Evolutionary conservation across 2,888 invertebrate species (phyloP).

Genomic region (Panorpa germanica): DNA sequence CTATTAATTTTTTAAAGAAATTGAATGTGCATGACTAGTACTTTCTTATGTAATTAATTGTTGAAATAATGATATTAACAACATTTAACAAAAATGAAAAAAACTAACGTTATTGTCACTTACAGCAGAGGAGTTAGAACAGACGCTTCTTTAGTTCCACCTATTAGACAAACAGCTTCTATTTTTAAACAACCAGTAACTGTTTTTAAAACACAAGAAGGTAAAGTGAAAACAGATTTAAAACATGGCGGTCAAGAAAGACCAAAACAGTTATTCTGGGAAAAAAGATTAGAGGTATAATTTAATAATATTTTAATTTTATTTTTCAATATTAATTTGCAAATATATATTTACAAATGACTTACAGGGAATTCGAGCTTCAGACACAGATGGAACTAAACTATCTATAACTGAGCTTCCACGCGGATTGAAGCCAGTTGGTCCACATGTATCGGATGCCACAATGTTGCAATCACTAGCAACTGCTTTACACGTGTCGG

Average conservation of each 20-base stretch:
- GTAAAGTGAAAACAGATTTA: conserved; percentile 73
- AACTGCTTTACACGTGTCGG: conserved; percentile 82
- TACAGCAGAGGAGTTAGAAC: conserved; percentile 57
- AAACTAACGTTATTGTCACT: too few species aligned
- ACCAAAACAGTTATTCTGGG: conserved; percentile 75
- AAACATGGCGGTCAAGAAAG: conserved; percentile 87
- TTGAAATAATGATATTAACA: too few species aligned
- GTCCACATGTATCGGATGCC: conserved; percentile 72
- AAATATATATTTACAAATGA: conserved; percentile 5
- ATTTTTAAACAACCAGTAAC: conserved; percentile 99
- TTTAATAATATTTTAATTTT: conserved; percentile 4
- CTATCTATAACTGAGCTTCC: conserved; percentile 74
- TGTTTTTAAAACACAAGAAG: conserved; percentile 79
- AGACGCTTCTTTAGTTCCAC: conserved; percentile 81
- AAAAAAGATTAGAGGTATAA: conserved; percentile 37
- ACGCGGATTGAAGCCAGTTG: conserved; percentile 60
- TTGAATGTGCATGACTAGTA: too few species aligned
- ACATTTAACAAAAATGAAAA: conserved; percentile 11
- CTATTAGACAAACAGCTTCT: conserved; percentile 92
- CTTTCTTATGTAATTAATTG: too few species aligned
- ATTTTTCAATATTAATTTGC: conserved; percentile 13
- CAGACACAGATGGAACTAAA: conserved; percentile 68
- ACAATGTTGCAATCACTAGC: conserved; percentile 85
- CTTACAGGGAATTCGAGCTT: conserved; percentile 60
- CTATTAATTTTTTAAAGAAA: too few species aligned